Evolutionary conservation across 2,797 vertebrate genomes (phyloP), one percentile per base, ranked within the genome.

Genomic region (Lutjanus argentimaculatus): DNA sequence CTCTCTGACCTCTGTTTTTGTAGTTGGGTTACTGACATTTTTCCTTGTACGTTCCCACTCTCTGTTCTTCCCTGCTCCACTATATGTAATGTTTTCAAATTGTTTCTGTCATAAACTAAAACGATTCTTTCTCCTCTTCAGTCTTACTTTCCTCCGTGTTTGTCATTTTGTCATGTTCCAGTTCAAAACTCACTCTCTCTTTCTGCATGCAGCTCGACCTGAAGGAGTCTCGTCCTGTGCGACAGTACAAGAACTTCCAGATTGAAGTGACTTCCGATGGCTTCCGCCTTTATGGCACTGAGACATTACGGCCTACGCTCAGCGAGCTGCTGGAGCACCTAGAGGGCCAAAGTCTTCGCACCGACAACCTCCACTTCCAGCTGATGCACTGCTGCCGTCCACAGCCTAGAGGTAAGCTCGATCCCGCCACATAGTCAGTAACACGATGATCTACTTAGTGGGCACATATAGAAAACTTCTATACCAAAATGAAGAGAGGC

Each of bases 221-320:
- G 36, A 88, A 8, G 45, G 85, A 93, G 12, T 82, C 85, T 48
- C 93, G 85, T 40, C 51, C 85, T 6, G 70, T 92, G 36, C 89
- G 80, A 8, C 97, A 97, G 85, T 98, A 98, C 84, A 99, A 99
- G 94, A 99, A 99, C 95, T 99, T 99, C 92, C 98, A 99, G 94
- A 97, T 99, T 0, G 97, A 99, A 72, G 95, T 97, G 67, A 1
- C 36, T 6, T 73, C 93, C 16, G 92, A 94, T 0, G 95, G 92
- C 0, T 99, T 95, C 85, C 94, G 94, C 63, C 93, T 99, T 7
- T 95, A 96, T 0, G 98, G 98, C 67, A 98, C 97, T 0, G 96
- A 95, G 6, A 97, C 94, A 0, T 80, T 91, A 46, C 96, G 97
- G 30, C 74, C 93, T 13, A 96, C 93, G 72, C 89, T 99, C 0